These are phyloP conservation scores for western clawed frog (Xenopus tropicalis) DNA, from an alignment of 2,113 vertebrate genomes.

Conservation along the genomic window UCB_Xtro_10.0 CM004450.2:136536001-136536500, in stretches of 20 bases:
- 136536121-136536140: constrained; percentile 4
- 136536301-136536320: too few relatives aligned
- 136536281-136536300: too few relatives aligned
- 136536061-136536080: not conserved
- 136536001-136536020: not conserved
- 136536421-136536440: too few relatives aligned
- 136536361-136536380: too few relatives aligned
- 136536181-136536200: constrained; percentile 8
- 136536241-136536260: constrained; percentile 9
- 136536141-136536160: not conserved
- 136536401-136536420: too few relatives aligned
- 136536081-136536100: not conserved
- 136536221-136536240: not conserved
- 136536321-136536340: too few relatives aligned
- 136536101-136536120: not conserved
- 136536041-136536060: constrained; percentile 2
- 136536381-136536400: too few relatives aligned
- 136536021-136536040: not conserved
- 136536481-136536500: too few relatives aligned
- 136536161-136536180: not conserved
- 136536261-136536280: constrained; percentile 9
- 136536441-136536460: too few relatives aligned
- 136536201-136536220: not conserved
- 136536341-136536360: too few relatives aligned
- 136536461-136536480: too few relatives aligned